Base-by-base conservation (phyloP, 2,888 invertebrate genomes). In the Esperia sulphurella region DNA sequence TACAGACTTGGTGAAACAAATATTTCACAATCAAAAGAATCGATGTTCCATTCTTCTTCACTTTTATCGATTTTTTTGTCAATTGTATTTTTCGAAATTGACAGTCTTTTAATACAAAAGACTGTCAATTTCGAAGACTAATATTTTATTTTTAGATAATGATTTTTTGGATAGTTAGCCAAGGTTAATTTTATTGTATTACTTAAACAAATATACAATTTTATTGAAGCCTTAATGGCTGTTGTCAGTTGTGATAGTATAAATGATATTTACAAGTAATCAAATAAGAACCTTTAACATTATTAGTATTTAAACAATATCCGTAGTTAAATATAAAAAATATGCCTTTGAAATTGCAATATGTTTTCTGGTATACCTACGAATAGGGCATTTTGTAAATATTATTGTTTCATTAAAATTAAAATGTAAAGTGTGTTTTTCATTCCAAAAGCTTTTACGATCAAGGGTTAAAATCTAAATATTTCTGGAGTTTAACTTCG, bases 181-280 rank as follows among this genome's bases (percentile, higher is more conserved):
- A 21, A 21, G 21, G 21, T 21, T 21, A 3, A 21, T 21, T 21
- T 21, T 21, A 5, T 21, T 21, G 5, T 21, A 3, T 21, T 21
- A 21, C 21, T 21, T 21, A 5, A 21, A 5, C 3, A 5, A 21
- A 21, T 21, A 21, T 21, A 21, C 21, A 21, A 21, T 21, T 21
- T 21, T 3, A 21, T 10, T 35, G 21, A 37, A 52, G 57, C 52
- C 48, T 46, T 35, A 2, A 39, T 31, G 51, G 58, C 58, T 54
- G 45, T 49, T 53, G 51, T 54, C 52, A 59, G 63, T 67, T 71
- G 71, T 71, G 71, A 71, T 71, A 69, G 65, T 62, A 61, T 60
- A 59, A 59, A 58, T 35, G 35, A 30, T 49, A 47, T 48, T 35
- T 39, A 35, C 10, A n/a, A n/a, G 6, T 35, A 31, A 31, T 3